A percentile compares a stretch with the other conserved stretches of the same genome.
phyloP scores from a whole-genome alignment of 2,888 invertebrate species.

The Drosophila falleni region DNA sequence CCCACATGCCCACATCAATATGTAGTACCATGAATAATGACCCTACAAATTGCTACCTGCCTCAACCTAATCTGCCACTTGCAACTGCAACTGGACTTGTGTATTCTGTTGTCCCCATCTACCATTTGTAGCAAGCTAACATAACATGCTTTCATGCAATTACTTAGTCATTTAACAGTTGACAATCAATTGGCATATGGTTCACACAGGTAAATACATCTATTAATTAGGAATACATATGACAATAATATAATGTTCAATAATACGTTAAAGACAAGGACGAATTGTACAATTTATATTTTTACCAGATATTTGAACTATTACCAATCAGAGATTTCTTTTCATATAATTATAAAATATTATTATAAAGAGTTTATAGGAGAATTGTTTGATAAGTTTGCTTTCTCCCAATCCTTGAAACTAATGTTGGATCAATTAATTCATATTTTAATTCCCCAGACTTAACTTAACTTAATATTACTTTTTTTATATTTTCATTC shows the following conservation, averaged over 20 bases:
- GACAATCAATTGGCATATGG: conserved; percentile 66
- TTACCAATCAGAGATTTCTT: too few relatives aligned
- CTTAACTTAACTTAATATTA: too few relatives aligned
- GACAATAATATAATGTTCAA: background rate
- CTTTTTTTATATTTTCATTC: too few relatives aligned
- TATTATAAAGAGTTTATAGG: too few relatives aligned
- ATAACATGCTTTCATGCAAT: conserved; percentile 68
- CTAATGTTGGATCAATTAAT: too few relatives aligned
- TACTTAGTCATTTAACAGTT: conserved; percentile 72
- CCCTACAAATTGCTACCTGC: conserved; percentile 68
- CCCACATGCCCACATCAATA: conserved; percentile 60
- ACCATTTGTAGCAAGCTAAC: conserved; percentile 48
- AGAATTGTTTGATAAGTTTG: too few relatives aligned
- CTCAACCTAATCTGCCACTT: conserved; percentile 43
- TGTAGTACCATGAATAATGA: conserved; percentile 72
- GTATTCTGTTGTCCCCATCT: conserved; percentile 30
- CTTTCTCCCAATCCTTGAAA: too few relatives aligned
- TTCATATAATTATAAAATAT: too few relatives aligned
- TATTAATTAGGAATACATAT: background rate
- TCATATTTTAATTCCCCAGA: too few relatives aligned
- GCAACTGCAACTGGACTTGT: conserved; percentile 33
- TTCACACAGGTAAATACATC: conserved; percentile 34
- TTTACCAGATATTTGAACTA: background rate
- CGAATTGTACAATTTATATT: background rate
- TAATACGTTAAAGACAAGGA: background rate